Evolutionary conservation across 2,888 invertebrate genomes (phyloP).

Genomic region (Drosophila acutilabella): DNA sequence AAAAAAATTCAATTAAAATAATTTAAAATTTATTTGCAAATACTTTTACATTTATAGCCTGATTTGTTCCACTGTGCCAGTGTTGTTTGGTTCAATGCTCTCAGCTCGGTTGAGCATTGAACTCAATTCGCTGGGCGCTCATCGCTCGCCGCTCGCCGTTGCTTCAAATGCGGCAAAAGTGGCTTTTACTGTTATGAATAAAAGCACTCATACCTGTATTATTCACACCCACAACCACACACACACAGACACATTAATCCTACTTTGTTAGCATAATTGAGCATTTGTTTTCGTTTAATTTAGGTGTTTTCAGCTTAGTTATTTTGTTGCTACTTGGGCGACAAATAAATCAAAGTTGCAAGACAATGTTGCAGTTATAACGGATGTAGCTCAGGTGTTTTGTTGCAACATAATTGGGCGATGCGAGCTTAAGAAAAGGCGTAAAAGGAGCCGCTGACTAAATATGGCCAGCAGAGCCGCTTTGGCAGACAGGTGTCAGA

Average conservation of each 20-base stretch:
- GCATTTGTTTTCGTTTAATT: conserved; percentile 21
- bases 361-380: conserved; percentile 19
- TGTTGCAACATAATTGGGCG: conserved; percentile 1
- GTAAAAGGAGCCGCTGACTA: conserved; percentile 17
- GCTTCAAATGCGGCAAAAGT: conserved; percentile 47
- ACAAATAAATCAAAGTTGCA: conserved; percentile 17
- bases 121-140: conserved; percentile 51
- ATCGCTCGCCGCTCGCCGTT: neutral
- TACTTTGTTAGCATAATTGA: conserved; percentile 38
- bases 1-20: too few relatives aligned
- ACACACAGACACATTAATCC: neutral
- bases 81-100: conserved; percentile 57
- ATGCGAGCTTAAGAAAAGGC: conserved; percentile 17
- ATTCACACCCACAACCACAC: conserved; percentile 1
- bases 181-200: conserved; percentile 11
- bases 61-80: conserved; percentile 21
- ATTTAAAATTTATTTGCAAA: too few relatives aligned
- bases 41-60: neutral
- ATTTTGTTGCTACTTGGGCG: neutral
- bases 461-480: conserved; percentile 5
- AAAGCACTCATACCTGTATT: conserved; percentile 20
- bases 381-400: neutral
- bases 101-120: conserved; percentile 55
- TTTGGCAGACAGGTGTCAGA: conserved; percentile 53
- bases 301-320: neutral